Conservation (phyloP, 2,113 vertebrate genomes). For the Turdus rufiventris region DNA sequence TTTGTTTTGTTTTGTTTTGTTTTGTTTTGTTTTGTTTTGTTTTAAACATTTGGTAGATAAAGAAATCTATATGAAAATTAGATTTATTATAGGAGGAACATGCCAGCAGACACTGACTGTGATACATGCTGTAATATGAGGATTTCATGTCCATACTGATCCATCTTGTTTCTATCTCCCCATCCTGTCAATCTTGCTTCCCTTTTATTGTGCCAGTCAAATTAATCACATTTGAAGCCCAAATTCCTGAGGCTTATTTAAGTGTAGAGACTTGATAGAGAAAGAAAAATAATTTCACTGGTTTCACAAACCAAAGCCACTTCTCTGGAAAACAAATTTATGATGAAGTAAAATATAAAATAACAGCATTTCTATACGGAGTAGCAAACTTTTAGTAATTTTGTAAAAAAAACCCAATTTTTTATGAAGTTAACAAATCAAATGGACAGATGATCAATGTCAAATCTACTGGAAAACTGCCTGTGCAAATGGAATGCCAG, state of each 20-base stretch:
- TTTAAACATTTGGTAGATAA: neutral
- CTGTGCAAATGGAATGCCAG: constrained; percentile 35
- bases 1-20: too few relatives aligned
- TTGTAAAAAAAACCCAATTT: constrained; percentile 25
- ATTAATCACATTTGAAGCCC: neutral
- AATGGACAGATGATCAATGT: constrained; percentile 53
- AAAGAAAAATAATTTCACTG: neutral
- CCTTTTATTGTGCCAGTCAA: neutral
- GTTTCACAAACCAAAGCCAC: neutral
- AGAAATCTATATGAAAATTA: neutral
- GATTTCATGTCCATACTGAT: neutral
- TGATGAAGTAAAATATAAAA: constrained; percentile 16
- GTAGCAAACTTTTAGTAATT: constrained; percentile 35
- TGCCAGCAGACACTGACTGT: neutral
- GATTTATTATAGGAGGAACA: neutral
- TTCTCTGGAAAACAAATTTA: neutral
- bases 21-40: too few relatives aligned
- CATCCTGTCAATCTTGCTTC: neutral
- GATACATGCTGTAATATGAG: neutral
- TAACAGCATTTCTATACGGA: neutral
- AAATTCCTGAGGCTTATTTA: neutral
- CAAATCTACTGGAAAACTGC: constrained; percentile 47
- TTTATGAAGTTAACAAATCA: constrained; percentile 55
- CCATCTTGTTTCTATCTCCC: neutral
- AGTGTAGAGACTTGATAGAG: neutral